phyloP scores from a whole-genome alignment of 92 coral and sea anemone genomes.

The Galaxea fascicularis region DNA sequence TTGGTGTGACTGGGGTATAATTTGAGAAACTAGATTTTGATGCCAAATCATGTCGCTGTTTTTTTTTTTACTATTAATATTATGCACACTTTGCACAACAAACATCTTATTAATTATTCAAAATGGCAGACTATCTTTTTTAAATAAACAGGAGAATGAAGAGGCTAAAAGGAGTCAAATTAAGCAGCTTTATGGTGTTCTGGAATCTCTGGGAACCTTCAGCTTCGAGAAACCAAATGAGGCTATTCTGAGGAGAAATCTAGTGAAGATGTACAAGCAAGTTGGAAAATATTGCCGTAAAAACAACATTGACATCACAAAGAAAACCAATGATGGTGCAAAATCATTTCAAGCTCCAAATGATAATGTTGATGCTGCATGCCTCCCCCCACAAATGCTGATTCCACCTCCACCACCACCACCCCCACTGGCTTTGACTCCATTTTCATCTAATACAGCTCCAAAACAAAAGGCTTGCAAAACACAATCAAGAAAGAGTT shows the following conservation, averaged over 20 bases:
- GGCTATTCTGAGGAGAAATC: constrained; percentile 68
- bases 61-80: not conserved
- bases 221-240: constrained; percentile 74
- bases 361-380: not conserved
- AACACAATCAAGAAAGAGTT: constrained; percentile 14
- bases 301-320: constrained; percentile 54
- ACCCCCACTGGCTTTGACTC: constrained; percentile 62
- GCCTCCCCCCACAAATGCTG: constrained; percentile 23
- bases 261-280: constrained; percentile 82
- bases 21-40: not conserved
- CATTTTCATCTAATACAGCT: not conserved
- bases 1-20: too few relatives aligned
- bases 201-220: constrained; percentile 77
- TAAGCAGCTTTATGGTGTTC: constrained; percentile 59
- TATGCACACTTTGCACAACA: not conserved
- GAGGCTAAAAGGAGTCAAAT: constrained; percentile 63
- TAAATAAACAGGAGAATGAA: constrained; percentile 72
- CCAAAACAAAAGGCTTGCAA: not conserved
- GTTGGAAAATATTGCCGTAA: constrained; percentile 81
- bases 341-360: not conserved
- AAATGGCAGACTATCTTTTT: not conserved
- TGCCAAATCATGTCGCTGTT: not conserved
- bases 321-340: not conserved
- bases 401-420: constrained; percentile 81
- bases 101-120: not conserved